These are phyloP conservation scores for Alectoris magna DNA, from an alignment of 2,797 vertebrate species.

Conservation along the genomic window DNA sequence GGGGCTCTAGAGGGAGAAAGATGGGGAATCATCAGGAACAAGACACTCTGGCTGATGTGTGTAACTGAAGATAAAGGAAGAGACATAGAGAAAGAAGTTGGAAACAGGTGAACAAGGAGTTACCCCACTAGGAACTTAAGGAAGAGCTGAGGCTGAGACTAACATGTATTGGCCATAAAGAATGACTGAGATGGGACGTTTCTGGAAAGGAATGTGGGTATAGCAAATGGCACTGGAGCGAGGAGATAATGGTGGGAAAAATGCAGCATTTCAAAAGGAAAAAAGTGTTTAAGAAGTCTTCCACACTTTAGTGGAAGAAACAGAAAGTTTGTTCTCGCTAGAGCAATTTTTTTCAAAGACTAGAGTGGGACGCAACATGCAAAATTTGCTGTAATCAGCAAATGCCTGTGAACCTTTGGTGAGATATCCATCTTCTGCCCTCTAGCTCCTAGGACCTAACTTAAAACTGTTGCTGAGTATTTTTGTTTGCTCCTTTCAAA, in stretches of 20 bases:
- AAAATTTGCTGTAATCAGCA: not conserved
- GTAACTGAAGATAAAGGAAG: not conserved
- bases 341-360: not conserved
- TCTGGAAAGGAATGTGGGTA: not conserved
- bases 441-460: not conserved
- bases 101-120: not conserved
- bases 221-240: not conserved
- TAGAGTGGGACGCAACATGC: not conserved
- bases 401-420: not conserved
- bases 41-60: not conserved
- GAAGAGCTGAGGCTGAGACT: not conserved
- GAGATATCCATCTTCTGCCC: not conserved
- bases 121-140: not conserved
- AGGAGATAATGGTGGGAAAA: not conserved
- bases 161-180: not conserved
- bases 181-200: not conserved
- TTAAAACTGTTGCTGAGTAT: not conserved
- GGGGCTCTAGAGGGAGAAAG: no score
- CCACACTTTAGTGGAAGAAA: not conserved
- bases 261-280: not conserved
- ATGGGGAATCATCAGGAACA: not conserved
- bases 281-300: no score
- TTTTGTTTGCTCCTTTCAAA: not conserved
- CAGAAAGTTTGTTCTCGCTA: not conserved
- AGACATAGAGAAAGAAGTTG: not conserved